Base-by-base conservation (phyloP, 1,140 invertebrate genomes). In the Drosophila nigrodunni region DNA sequence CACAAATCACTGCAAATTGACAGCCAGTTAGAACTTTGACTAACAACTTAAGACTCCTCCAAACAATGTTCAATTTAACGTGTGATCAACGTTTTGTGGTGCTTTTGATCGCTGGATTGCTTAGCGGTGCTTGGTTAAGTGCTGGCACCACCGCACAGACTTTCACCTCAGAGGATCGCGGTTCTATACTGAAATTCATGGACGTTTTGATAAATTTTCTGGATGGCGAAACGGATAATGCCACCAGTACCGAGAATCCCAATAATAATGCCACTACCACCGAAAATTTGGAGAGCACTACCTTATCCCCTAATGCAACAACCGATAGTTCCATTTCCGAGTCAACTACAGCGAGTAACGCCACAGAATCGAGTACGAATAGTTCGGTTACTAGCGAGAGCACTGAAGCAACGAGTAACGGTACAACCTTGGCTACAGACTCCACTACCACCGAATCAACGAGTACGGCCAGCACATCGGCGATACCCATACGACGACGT, bases 161-260 rank as follows among this genome's bases (percentile, higher is more conserved):
- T 3, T 79, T 87, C 11, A 82, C 68, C 7, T 5, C 30, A 0
- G 79, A 82, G 49, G 82, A 87, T 77, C 83, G 82, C 11, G 50
- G 49, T 0, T 82, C 82, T 6, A 76, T 87, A 35, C 35, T 79
- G 0, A 87, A 87, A 35, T 87, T 87, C 7, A 82, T 87, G 76
- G 71, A 79, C 52, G 73, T 81, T 0, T 41, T 87, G 13, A 47
- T 87, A 7, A 87, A 79, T 49, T 87, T 88, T 13, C 25, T 87
- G 25, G 82, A 87, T 34, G 9, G 60, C 54, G 82, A 87, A 34
- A 10, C 68, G 6, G 67, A 68, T 2, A 78, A 74, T 43, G 55
- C 25, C 1, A 87, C 39, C 5, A 70, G 35, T 13, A 74, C 78
- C 8, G 47, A 59, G 30, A 46, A 9, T 3, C 57, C 55, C 0